Conservation (phyloP, 2,888 invertebrate species). For the Gonocerus acuteangulatus region DNA sequence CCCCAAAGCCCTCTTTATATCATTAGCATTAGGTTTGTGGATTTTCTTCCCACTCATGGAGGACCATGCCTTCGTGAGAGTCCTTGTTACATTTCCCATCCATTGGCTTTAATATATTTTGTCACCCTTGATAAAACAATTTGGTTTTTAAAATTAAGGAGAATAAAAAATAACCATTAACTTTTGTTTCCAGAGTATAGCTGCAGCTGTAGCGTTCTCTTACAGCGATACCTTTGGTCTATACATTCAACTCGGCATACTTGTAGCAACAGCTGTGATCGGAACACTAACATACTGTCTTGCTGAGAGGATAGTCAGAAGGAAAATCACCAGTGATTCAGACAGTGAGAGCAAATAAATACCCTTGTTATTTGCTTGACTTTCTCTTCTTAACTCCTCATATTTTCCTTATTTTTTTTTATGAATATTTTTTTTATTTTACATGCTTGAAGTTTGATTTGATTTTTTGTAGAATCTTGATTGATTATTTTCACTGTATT, state of each 20-base stretch:
- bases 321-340: constrained; percentile 18
- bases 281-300: constrained; percentile 70
- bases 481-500: no score
- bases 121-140: no score
- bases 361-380: not conserved
- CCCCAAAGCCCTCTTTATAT: no score
- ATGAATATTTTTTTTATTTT: not conserved
- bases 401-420: not conserved
- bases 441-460: no score
- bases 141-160: no score
- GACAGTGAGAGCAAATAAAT: constrained; percentile 27
- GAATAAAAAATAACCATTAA: no score
- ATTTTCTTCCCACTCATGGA: no score
- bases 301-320: constrained; percentile 50
- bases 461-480: no score
- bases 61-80: no score
- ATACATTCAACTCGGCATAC: constrained; percentile 62
- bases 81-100: no score
- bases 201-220: constrained; percentile 76
- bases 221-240: constrained; percentile 66
- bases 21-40: no score
- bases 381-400: not conserved
- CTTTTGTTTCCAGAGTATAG: constrained; percentile 58
- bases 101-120: no score
- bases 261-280: constrained; percentile 60